These are phyloP conservation scores for Axinella damicornis DNA, from an alignment of 37 sponge, comb jelly and placozoan species.

Conservation along the genomic window DNA sequence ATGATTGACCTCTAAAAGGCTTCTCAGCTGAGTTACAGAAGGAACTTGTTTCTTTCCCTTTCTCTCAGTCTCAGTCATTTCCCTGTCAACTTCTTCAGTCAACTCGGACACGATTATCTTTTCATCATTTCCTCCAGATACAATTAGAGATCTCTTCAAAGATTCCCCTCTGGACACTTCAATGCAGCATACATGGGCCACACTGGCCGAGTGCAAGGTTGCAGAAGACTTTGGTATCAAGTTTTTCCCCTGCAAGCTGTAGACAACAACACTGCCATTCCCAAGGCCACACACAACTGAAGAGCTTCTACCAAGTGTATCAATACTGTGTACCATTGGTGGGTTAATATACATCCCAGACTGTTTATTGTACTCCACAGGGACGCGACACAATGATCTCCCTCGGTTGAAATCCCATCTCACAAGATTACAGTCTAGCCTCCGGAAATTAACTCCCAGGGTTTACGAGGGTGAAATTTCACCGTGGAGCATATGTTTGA, in stretches of 20 bases:
- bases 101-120: conserved; percentile 29
- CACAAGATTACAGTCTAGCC: conserved; percentile 56
- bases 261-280: conserved; percentile 57
- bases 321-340: conserved; percentile 74
- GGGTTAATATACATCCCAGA: conserved; percentile 52
- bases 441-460: conserved; percentile 66
- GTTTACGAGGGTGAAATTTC: conserved; percentile 43
- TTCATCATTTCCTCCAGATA: conserved; percentile 80
- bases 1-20: background rate
- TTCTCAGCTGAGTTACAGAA: too few relatives aligned
- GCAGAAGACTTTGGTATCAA: background rate
- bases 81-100: too few relatives aligned
- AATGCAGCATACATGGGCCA: conserved; percentile 18
- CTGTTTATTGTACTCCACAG: background rate
- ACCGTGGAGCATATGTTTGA: conserved; percentile 73
- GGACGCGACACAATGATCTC: conserved; percentile 9
- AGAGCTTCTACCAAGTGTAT: background rate
- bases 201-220: conserved; percentile 17
- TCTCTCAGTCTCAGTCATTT: too few relatives aligned
- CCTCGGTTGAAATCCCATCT: conserved; percentile 70
- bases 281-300: conserved; percentile 63
- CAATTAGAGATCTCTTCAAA: background rate
- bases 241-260: conserved; percentile 4
- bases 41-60: too few relatives aligned
- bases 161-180: background rate